Percentiles rank a stretch among this genome's conserved stretches.
Evolutionary conservation across 2,888 invertebrate genomes (phyloP).

Genomic region (Diplazon laetatorius): DNA sequence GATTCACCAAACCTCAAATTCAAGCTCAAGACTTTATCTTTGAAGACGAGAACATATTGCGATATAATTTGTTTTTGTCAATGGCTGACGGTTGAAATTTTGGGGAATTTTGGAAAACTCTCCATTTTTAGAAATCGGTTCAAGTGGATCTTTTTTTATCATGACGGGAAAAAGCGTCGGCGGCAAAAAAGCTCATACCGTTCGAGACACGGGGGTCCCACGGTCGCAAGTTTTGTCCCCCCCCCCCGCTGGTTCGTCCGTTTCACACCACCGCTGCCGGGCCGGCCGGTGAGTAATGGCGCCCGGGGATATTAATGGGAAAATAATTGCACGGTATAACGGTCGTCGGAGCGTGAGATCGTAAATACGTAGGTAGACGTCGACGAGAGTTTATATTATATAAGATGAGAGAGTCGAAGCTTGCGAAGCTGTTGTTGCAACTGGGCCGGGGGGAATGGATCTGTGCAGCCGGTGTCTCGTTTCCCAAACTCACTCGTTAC

Average conservation of each 20-base stretch:
- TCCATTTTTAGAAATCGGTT: too few relatives aligned
- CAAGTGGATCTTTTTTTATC: too few relatives aligned
- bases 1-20: too few relatives aligned
- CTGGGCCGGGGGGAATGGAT: not conserved
- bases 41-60: too few relatives aligned
- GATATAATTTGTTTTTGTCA: too few relatives aligned
- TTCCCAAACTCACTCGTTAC: slow-evolving; percentile 20
- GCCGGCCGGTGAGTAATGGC: slow-evolving; percentile 30
- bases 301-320: slow-evolving; percentile 51
- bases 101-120: too few relatives aligned
- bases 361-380: slow-evolving; percentile 45
- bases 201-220: slow-evolving; percentile 7
- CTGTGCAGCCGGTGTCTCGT: slow-evolving; percentile 27
- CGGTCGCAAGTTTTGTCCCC: not conserved
- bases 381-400: slow-evolving; percentile 1
- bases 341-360: slow-evolving; percentile 29
- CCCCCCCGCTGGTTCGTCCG: slow-evolving; percentile 6
- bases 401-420: slow-evolving; percentile 22
- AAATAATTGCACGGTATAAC: slow-evolving; percentile 55
- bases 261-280: slow-evolving; percentile 9
- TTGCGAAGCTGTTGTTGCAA: slow-evolving; percentile 17
- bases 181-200: not conserved
- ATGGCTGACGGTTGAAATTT: too few relatives aligned
- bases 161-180: too few relatives aligned
- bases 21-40: too few relatives aligned